Percentiles rank a stretch among this genome's conserved stretches.
Evolutionary conservation across 2,797 vertebrate genomes (phyloP).

Genomic region (Todus mexicanus): DNA sequence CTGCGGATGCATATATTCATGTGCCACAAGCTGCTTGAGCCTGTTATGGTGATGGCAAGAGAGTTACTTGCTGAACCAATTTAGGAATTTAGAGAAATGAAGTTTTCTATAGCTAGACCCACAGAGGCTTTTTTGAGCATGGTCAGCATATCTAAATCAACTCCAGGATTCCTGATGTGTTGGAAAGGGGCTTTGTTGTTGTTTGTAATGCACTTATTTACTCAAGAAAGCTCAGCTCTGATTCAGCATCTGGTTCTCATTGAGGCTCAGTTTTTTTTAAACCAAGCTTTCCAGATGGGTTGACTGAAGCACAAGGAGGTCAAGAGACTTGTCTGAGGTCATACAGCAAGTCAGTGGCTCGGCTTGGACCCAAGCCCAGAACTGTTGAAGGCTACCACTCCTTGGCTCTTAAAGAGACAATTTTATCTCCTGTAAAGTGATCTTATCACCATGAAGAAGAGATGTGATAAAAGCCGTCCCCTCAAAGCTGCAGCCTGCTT

Average conservation of each 20-base stretch:
- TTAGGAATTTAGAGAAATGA: neutral
- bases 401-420: slow-evolving; percentile 65
- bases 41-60: neutral
- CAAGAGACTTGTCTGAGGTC: slow-evolving; percentile 71
- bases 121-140: slow-evolving; percentile 34
- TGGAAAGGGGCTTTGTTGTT: slow-evolving; percentile 65
- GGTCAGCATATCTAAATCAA: slow-evolving; percentile 66
- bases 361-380: slow-evolving; percentile 60
- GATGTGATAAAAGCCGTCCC: neutral
- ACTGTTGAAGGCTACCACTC: slow-evolving; percentile 60
- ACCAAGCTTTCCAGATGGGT: slow-evolving; percentile 58
- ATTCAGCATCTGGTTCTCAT: slow-evolving; percentile 70
- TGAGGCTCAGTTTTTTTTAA: slow-evolving; percentile 64
- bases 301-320: slow-evolving; percentile 66
- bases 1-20: neutral
- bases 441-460: slow-evolving; percentile 48
- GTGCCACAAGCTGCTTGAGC: neutral
- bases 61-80: neutral
- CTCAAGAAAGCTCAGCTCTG: slow-evolving; percentile 61
- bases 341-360: slow-evolving; percentile 68
- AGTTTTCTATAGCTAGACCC: slow-evolving; percentile 23
- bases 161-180: slow-evolving; percentile 58
- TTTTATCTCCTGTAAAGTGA: slow-evolving; percentile 56
- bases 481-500: slow-evolving; percentile 29
- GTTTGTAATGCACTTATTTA: slow-evolving; percentile 69